Conservation (phyloP, 1,140 invertebrate genomes). For the Caenorhabditis tropicalis region DNA sequence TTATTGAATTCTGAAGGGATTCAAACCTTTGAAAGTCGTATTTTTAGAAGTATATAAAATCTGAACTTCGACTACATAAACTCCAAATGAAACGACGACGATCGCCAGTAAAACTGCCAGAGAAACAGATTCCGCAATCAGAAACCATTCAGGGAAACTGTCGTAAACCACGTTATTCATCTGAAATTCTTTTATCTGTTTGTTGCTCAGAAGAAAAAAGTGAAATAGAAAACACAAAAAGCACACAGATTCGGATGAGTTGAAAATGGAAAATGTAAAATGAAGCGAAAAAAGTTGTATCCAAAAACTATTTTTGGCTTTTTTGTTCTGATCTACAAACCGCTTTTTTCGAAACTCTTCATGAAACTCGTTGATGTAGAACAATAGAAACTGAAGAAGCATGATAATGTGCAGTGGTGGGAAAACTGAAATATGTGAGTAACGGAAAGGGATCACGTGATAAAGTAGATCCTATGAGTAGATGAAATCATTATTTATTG, state of each 20-base stretch:
- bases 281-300: neutral
- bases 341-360: neutral
- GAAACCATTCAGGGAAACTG: neutral
- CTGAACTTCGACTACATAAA: neutral
- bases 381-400: neutral
- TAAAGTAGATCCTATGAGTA: neutral
- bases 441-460: neutral
- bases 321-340: neutral
- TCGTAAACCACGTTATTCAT: slow-evolving; percentile 26
- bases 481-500: neutral
- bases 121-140: neutral
- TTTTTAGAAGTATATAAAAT: neutral
- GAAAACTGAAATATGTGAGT: slow-evolving; percentile 16
- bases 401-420: slow-evolving; percentile 19
- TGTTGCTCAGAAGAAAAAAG: neutral
- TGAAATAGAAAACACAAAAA: neutral
- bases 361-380: neutral
- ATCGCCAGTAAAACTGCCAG: neutral
- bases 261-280: too few relatives aligned
- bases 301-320: neutral
- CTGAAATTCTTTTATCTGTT: neutral
- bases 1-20: too few relatives aligned
- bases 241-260: neutral
- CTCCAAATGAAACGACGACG: neutral
- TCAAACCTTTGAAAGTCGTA: slow-evolving; percentile 10